phyloP scores from a whole-genome alignment of 1,140 invertebrate species.

The Eumeta japonica region DNA sequence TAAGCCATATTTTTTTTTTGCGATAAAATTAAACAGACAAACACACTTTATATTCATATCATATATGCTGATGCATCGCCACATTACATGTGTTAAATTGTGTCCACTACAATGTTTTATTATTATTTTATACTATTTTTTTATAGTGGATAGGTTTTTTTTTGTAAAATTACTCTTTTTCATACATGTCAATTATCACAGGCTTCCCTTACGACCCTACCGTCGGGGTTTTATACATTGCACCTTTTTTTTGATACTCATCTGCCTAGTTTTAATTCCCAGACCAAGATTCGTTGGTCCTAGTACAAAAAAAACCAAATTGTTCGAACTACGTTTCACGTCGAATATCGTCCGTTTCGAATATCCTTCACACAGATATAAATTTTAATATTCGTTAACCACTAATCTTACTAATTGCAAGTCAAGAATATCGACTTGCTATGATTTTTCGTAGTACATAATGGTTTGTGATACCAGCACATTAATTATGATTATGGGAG shows the following conservation, averaged over 20 bases:
- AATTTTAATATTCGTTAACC: conserved; percentile 6
- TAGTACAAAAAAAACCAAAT: conserved; percentile 13
- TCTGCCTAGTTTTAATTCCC: conserved; percentile 10
- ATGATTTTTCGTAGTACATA: no score
- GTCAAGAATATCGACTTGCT: no score
- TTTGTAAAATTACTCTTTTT: no score
- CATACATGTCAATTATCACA: conserved; percentile 53
- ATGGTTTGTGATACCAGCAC: no score
- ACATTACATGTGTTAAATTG: no score
- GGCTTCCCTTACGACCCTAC: conserved; percentile 38
- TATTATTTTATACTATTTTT: conserved; percentile 19
- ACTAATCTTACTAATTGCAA: conserved; percentile 4
- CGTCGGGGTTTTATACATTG: conserved; percentile 37
- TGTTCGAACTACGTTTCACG: conserved; percentile 32
- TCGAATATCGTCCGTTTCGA: conserved; percentile 12
- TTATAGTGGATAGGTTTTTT: conserved; percentile 21
- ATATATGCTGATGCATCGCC: no score
- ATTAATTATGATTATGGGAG: no score
- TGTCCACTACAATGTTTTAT: not conserved
- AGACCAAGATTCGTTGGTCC: no score
- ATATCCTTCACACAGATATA: not conserved
- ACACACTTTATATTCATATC: not conserved
- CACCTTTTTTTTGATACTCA: conserved; percentile 28
- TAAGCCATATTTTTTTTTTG: not conserved
- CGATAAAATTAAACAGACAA: not conserved